Percentiles rank a stretch among this genome's conserved stretches.
Evolutionary conservation across 2,888 invertebrate species (phyloP).

Genomic region (Cynaeus angustus): DNA sequence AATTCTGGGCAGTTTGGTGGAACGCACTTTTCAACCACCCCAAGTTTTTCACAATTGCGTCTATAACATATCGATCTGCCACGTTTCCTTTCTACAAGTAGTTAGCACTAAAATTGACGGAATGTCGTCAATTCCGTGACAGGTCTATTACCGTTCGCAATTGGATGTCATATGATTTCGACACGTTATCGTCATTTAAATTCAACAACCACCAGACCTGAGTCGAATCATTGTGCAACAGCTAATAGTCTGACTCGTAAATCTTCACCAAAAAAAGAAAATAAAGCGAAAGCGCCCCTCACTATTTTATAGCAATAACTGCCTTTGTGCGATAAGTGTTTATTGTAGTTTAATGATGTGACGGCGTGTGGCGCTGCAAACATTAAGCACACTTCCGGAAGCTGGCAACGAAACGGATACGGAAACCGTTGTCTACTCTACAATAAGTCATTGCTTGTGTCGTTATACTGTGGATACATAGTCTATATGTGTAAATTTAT

Average conservation of each 20-base stretch:
- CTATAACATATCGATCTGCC: constrained; percentile 7
- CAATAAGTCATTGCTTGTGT: constrained; percentile 55
- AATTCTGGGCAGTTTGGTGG: background rate
- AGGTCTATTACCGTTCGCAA: constrained; percentile 47
- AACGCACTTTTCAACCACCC: constrained; percentile 3
- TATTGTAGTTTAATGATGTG: constrained; percentile 68
- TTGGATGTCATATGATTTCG: constrained; percentile 49
- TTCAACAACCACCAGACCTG: constrained; percentile 13
- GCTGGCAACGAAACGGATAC: constrained; percentile 62
- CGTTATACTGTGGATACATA: constrained; percentile 17
- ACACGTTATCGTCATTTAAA: constrained; percentile 48
- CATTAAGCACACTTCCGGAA: constrained; percentile 66
- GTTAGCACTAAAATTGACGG: constrained; percentile 49
- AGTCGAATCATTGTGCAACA: constrained; percentile 32
- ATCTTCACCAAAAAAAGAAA: constrained; percentile 33
- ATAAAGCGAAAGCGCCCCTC: constrained; percentile 27
- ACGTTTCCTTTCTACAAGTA: constrained; percentile 29
- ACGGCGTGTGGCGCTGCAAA: constrained; percentile 61
- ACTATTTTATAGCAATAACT: constrained; percentile 65
- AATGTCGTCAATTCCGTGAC: constrained; percentile 46
- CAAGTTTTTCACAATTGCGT: constrained; percentile 21
- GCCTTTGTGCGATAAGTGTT: constrained; percentile 67
- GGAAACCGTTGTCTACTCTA: constrained; percentile 62
- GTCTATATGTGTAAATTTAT: background rate
- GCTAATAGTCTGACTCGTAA: constrained; percentile 43